Evolutionary conservation across 2,888 invertebrate genomes (phyloP), one percentile per base, ranked within the genome.

Genomic region (Sisyra nigra): DNA sequence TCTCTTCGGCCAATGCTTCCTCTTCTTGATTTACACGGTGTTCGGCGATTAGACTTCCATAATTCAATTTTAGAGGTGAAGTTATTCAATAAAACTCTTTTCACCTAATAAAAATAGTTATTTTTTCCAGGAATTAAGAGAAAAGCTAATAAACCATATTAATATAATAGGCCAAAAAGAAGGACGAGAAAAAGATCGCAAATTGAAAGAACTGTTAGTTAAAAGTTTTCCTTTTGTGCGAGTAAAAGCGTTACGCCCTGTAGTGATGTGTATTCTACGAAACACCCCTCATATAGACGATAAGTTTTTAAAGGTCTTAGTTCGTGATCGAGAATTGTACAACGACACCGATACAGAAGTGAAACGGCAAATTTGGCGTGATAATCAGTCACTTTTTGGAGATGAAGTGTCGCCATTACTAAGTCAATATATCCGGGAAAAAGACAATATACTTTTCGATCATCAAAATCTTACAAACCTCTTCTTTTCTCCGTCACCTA

Each of bases 331-430:
- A 50, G 91, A 92, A 58, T 65, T 97, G 5, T 96, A 96, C 58
- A 80, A 83, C 51, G 92, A 91, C 52, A 92, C 93, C 7, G 89
- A 94, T 49, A 92, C 93, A 0, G 93, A 93, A 67, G 94, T 97
- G 0, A 96, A 94, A 59, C 71, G 94, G 34, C 96, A 97, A 60
- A 96, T 97, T 53, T 97, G 97, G 97, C 86, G 92, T 55, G 92
- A 94, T 54, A 93, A 96, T 62, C 94, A 96, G 58, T 86, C 89
- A 1, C 63, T 96, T 19, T 96, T 96, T 66, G 93, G 94, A 11
- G 94, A 96, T 62, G 96, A 96, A 70, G 93, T 96, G 0, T 93
- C 93, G 1, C 96, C 96, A 1, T 65, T 96, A 24, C 71, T 97
- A 19, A 89, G 87, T 52, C 86, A 87, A 57, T 97, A 96, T 54